Evolutionary conservation across 2,113 vertebrate species (phyloP).

Genomic region (Amphiprion ocellaris): DNA sequence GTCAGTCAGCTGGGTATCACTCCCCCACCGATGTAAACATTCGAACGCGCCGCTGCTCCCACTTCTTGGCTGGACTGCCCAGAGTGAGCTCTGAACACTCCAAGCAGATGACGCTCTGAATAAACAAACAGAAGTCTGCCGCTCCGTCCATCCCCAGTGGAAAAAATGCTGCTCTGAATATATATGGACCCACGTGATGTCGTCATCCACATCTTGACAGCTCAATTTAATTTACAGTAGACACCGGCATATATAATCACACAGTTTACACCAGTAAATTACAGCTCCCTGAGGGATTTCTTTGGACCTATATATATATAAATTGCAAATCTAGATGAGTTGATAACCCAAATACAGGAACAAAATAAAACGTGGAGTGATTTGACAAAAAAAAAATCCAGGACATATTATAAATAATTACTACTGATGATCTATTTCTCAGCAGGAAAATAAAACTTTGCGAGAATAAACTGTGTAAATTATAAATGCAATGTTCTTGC

Average conservation of each 20-base stretch:
- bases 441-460: neutral
- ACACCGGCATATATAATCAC: neutral
- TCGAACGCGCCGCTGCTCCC: constrained; percentile 9
- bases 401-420: constrained; percentile 18
- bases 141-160: neutral
- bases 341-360: neutral
- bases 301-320: neutral
- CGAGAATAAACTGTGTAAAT: neutral
- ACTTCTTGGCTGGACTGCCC: constrained; percentile 24
- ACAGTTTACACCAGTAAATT: neutral
- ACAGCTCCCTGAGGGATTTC: constrained; percentile 1
- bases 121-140: constrained; percentile 37
- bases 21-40: constrained; percentile 38
- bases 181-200: neutral
- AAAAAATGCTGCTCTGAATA: neutral
- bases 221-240: neutral
- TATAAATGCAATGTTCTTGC: constrained; percentile 1
- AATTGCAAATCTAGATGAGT: neutral
- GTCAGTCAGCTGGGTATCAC: constrained; percentile 27
- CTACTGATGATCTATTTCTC: neutral
- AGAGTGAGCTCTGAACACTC: constrained; percentile 12
- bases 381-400: constrained; percentile 3
- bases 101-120: constrained; percentile 31
- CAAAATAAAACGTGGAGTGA: neutral
- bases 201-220: neutral